phyloP scores from a whole-genome alignment of 1,140 invertebrate genomes.

The Plutomurus gul region DNA sequence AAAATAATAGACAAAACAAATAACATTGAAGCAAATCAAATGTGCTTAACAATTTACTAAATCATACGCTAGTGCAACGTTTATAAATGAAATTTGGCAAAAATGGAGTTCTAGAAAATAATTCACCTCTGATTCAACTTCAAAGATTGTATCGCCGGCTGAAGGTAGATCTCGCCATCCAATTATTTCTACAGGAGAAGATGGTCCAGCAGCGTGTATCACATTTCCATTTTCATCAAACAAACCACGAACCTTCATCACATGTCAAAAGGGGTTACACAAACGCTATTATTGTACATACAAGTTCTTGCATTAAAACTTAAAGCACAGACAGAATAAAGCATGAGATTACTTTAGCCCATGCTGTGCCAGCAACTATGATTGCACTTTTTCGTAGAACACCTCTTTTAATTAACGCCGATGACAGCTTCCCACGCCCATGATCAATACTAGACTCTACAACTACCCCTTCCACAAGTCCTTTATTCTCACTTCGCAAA shows the following conservation, averaged over 20 bases:
- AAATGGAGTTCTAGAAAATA: neutral
- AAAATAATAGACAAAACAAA: neutral
- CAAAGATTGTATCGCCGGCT: constrained; percentile 82
- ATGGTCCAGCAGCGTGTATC: constrained; percentile 72
- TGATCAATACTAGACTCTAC: constrained; percentile 82
- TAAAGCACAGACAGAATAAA: constrained; percentile 33
- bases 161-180: constrained; percentile 86
- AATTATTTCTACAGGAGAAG: constrained; percentile 82
- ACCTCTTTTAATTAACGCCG: constrained; percentile 85
- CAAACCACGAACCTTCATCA: constrained; percentile 73
- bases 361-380: constrained; percentile 80
- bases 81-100: neutral
- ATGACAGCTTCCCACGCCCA: constrained; percentile 76
- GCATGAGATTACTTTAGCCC: constrained; percentile 71
- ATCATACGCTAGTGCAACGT: neutral
- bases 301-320: neutral
- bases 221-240: constrained; percentile 75
- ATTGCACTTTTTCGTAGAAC: constrained; percentile 79
- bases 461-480: constrained; percentile 84
- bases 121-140: constrained; percentile 74
- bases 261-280: neutral
- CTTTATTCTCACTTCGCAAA: constrained; percentile 77
- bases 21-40: neutral
- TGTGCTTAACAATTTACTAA: no score
- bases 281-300: neutral